A percentile compares a stretch with the other conserved stretches of the same genome.
Evolutionary conservation across 2,797 vertebrate genomes (phyloP).

Genomic region (Hydrocynus forskahlii): DNA sequence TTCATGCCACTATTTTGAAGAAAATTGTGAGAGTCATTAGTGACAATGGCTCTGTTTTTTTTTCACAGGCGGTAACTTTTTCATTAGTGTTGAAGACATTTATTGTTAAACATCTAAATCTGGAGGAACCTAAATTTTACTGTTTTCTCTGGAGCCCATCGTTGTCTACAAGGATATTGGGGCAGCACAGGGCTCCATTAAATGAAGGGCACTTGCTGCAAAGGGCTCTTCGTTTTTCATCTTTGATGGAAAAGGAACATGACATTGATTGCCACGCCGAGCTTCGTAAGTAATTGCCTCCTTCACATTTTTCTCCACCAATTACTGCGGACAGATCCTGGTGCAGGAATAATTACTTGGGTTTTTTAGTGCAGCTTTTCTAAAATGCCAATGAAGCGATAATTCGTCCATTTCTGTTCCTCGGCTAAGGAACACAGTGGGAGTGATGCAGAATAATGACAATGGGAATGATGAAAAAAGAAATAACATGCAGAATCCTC

Average conservation of each 20-base stretch:
- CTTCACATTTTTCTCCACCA: not conserved
- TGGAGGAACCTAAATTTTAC: not conserved
- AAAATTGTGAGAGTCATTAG: too few relatives aligned
- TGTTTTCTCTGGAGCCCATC: not conserved
- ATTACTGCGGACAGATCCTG: not conserved
- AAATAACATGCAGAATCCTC: too few relatives aligned
- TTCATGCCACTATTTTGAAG: too few relatives aligned
- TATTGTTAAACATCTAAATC: not conserved
- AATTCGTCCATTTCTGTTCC: not conserved
- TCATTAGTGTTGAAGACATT: not conserved
- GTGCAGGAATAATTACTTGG: not conserved
- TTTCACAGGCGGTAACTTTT: too few relatives aligned
- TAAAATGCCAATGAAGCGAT: not conserved
- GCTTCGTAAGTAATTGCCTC: not conserved
- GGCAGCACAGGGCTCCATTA: not conserved
- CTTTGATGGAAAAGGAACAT: slow-evolving; percentile 1
- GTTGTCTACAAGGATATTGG: not conserved
- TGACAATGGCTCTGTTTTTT: too few relatives aligned
- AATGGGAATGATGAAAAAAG: not conserved
- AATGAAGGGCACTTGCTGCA: not conserved
- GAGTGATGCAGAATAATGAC: not conserved
- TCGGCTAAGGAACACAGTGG: not conserved
- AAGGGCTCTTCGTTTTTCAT: not conserved
- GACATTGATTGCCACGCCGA: not conserved
- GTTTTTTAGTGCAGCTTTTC: not conserved